A percentile compares a stretch with the other conserved stretches of the same genome.
Conservation (phyloP, 2,113 vertebrate genomes). For the Mohoua ochrocephala region DNA sequence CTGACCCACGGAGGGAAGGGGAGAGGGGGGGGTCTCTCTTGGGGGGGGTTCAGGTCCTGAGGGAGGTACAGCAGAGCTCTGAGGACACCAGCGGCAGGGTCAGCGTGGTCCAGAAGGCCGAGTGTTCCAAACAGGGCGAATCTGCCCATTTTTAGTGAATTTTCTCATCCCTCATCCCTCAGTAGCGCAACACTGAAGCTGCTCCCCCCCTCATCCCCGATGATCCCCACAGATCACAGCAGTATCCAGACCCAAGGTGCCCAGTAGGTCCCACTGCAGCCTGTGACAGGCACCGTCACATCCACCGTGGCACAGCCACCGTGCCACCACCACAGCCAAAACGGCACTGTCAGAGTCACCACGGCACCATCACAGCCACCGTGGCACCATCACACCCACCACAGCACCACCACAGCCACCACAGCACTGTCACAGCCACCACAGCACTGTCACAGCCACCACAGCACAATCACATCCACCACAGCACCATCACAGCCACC, state of each 20-base stretch:
- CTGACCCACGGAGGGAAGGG: fast-evolving
- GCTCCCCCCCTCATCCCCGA: fast-evolving
- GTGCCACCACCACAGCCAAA: fast-evolving
- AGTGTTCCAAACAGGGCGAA: fast-evolving
- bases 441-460: neutral
- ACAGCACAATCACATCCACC: too few relatives aligned
- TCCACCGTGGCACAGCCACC: neutral
- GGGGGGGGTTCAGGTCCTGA: neutral
- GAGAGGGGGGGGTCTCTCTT: neutral
- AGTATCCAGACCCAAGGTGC: fast-evolving
- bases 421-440: neutral
- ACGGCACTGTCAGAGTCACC: too few relatives aligned
- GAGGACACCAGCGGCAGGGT: neutral
- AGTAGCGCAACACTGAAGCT: fast-evolving
- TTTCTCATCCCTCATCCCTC: neutral
- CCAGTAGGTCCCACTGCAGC: neutral
- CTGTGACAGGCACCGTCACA: neutral
- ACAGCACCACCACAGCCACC: fast-evolving
- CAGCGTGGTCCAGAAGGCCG: fast-evolving
- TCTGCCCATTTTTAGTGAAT: fast-evolving
- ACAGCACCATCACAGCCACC: fast-evolving
- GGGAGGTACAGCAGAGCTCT: neutral
- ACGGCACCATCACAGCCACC: fast-evolving
- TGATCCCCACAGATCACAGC: fast-evolving
- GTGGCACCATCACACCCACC: fast-evolving